Evolutionary conservation across 1,140 invertebrate species (phyloP), one percentile per base, ranked within the genome.

Genomic region (Dendrolimus kikuchii): DNA sequence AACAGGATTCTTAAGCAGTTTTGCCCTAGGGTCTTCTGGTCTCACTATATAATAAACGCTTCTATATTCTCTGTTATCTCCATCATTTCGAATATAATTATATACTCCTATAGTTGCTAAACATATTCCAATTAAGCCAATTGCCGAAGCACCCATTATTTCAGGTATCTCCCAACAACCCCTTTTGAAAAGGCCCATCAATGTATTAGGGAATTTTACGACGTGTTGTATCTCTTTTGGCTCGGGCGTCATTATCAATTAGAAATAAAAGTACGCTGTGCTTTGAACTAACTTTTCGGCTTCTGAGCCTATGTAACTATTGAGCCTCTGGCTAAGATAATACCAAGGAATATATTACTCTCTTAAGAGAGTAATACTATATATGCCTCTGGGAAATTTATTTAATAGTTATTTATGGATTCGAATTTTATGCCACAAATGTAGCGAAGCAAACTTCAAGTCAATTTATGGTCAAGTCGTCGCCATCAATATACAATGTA

Each of bases 121-220:
- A 6, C 71, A 80, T 50, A 88, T 55, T 36, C 89, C 89, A 51
- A 89, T 8, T 9, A 89, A 4, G n/a, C 62, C 89, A 55, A 89
- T 61, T 47, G 72, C 63, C 5, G 82, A 72, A 47, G 87, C 77
- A 46, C 76, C 89, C 68, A 91, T 84, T 36, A 91, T 71, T 77
- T 90, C 90, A 9, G 91, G 90, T 61, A 90, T 89, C 66, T 90
- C 88, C 84, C 89, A 87, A 82, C 89, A 91, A 4, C 79, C 89
- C 65, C 73, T 81, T 66, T 88, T 89, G 39, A 90, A 83, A 3
- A 88, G 64, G 4, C 74, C 86, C 7, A 71, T 44, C 2, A 80
- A 42, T 3, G 64, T 71, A 10, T 84, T 84, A 6, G 50, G 40
- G 57, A 84, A 86, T 44, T 60, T 63, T 1, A 78, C 54, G 59